Percentiles rank a stretch among this genome's conserved stretches.
Conservation (phyloP, 2,888 invertebrate species). For the Brachypalpus laphriformis region DNA sequence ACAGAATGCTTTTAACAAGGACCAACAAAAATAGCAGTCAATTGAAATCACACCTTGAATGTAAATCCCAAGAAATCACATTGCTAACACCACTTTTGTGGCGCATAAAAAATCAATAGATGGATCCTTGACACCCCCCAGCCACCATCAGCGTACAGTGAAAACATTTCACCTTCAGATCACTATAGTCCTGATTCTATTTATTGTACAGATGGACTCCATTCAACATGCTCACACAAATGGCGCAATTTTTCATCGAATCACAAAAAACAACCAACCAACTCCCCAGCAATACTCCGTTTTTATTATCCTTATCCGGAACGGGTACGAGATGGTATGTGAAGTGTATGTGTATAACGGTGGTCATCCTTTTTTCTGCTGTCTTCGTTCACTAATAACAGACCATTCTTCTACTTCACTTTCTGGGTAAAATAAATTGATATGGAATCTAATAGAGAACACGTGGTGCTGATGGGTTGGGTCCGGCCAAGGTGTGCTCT, state of each 20-base stretch:
- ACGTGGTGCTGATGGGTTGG: conserved; percentile 57
- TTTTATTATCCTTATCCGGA: conserved; percentile 39
- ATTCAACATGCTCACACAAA: conserved; percentile 15
- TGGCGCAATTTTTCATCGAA: conserved; percentile 69
- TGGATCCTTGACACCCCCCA: conserved; percentile 26
- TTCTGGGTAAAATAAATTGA: conserved; percentile 69
- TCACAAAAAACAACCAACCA: conserved; percentile 39
- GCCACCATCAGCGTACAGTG: conserved; percentile 5
- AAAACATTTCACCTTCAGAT: conserved; percentile 37
- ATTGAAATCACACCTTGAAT: conserved; percentile 70
- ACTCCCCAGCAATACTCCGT: conserved; percentile 34
- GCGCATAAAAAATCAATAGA: conserved; percentile 64
- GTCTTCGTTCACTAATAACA: conserved; percentile 60
- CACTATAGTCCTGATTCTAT: conserved; percentile 56
- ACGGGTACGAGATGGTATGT: background rate
- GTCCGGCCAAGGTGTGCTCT: conserved; percentile 21
- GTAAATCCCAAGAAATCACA: conserved; percentile 68
- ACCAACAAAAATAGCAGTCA: conserved; percentile 50
- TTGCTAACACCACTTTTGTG: conserved; percentile 63
- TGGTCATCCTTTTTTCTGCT: conserved; percentile 57
- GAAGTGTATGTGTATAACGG: conserved; percentile 31
- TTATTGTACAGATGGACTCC: conserved; percentile 49
- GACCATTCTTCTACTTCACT: conserved; percentile 68
- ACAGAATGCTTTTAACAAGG: conserved; percentile 41
- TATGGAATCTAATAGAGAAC: conserved; percentile 72